phyloP scores from a whole-genome alignment of 2,797 vertebrate genomes.

The Siniperca obscura region DNA sequence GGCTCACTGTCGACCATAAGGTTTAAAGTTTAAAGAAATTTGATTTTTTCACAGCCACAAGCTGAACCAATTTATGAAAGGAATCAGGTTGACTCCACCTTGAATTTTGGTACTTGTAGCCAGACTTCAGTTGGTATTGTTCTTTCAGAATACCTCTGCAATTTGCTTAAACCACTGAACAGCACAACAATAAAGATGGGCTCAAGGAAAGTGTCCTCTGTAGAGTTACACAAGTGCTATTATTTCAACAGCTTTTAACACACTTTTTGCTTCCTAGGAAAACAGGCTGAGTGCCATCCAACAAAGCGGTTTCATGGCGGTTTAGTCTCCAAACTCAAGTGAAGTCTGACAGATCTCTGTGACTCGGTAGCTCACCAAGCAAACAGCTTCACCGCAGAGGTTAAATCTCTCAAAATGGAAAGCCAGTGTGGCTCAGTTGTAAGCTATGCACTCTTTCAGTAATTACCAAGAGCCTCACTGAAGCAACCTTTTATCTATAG shows the following conservation, averaged over 20 bases:
- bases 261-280: slow-evolving; percentile 22
- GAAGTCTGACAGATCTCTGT: slow-evolving; percentile 39
- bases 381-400: slow-evolving; percentile 23
- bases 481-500: slow-evolving; percentile 55
- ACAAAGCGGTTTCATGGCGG: slow-evolving; percentile 25
- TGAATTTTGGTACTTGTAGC: slow-evolving; percentile 7
- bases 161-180: slow-evolving; percentile 24
- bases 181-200: slow-evolving; percentile 35
- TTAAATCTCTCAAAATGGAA: slow-evolving; percentile 49
- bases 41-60: slow-evolving; percentile 29
- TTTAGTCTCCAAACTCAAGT: slow-evolving; percentile 45
- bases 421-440: slow-evolving; percentile 32
- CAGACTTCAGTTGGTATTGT: slow-evolving; percentile 21
- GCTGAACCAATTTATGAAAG: slow-evolving; percentile 40
- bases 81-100: slow-evolving; percentile 25
- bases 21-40: slow-evolving; percentile 55
- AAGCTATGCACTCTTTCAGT: slow-evolving; percentile 36
- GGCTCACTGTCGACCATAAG: slow-evolving; percentile 53
- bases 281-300: slow-evolving; percentile 28
- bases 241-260: slow-evolving; percentile 43
- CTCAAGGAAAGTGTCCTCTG: slow-evolving; percentile 43
- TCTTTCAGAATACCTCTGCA: slow-evolving; percentile 21
- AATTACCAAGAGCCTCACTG: slow-evolving; percentile 39
- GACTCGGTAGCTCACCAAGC: slow-evolving; percentile 28
- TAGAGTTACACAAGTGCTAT: slow-evolving; percentile 35